These are phyloP conservation scores for Ceratitis capitata DNA, from an alignment of 1,140 invertebrate species.

Conservation along the genomic window DNA sequence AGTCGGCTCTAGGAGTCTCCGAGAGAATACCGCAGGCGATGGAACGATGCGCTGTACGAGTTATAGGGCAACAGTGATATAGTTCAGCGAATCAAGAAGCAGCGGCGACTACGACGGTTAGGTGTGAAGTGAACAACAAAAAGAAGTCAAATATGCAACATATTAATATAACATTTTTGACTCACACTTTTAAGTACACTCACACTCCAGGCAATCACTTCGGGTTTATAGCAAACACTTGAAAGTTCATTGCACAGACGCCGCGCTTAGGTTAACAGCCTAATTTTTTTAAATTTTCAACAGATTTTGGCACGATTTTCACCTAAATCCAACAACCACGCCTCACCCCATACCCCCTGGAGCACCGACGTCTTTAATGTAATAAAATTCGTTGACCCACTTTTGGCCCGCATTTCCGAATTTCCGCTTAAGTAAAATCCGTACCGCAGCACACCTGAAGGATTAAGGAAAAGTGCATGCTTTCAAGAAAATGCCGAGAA, in stretches of 20 bases:
- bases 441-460: neutral
- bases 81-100: too few relatives aligned
- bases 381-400: neutral
- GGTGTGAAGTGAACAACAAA: too few relatives aligned
- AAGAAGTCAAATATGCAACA: too few relatives aligned
- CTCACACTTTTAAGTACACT: too few relatives aligned
- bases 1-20: too few relatives aligned
- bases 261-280: neutral
- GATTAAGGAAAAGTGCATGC: neutral
- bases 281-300: neutral
- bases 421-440: neutral
- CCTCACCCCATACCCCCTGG: neutral
- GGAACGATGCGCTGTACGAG: too few relatives aligned
- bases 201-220: too few relatives aligned
- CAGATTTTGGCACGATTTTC: neutral
- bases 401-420: constrained; percentile 6
- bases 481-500: neutral
- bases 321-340: neutral
- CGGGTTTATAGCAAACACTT: neutral
- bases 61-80: too few relatives aligned
- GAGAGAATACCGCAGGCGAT: too few relatives aligned
- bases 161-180: too few relatives aligned
- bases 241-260: neutral
- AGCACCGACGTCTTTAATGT: neutral
- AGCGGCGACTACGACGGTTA: too few relatives aligned